These are phyloP conservation scores for Chymomyza amoena DNA, from an alignment of 2,888 invertebrate species.

Conservation along the genomic window DNA sequence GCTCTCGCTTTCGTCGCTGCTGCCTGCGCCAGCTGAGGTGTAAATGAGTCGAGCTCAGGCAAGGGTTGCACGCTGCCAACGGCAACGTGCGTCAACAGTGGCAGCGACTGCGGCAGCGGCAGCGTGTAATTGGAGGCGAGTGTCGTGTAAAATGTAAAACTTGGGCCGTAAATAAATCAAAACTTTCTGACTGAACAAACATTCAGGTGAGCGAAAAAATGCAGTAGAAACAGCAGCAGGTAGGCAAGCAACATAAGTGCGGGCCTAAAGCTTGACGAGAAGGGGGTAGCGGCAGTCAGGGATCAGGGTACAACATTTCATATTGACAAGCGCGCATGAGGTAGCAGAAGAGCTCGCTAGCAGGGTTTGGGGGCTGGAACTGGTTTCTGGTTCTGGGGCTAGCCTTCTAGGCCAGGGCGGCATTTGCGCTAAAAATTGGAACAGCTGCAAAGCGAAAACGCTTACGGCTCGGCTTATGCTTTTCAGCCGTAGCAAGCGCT, in stretches of 20 bases:
- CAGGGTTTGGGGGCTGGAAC: not conserved
- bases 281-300: not conserved
- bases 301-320: conserved; percentile 39
- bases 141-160: conserved; percentile 74
- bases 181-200: conserved; percentile 73
- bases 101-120: conserved; percentile 34
- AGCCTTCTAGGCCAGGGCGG: conserved; percentile 45
- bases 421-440: conserved; percentile 70
- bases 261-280: not conserved
- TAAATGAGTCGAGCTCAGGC: conserved; percentile 55
- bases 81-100: conserved; percentile 14
- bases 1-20: conserved; percentile 17
- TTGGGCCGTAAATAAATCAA: conserved; percentile 74
- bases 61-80: conserved; percentile 47
- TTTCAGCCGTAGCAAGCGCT: not conserved
- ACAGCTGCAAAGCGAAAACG: conserved; percentile 51
- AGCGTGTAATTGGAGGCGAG: conserved; percentile 72
- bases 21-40: conserved; percentile 45
- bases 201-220: conserved; percentile 73
- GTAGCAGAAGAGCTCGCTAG: conserved; percentile 11
- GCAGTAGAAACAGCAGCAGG: conserved; percentile 44
- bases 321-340: conserved; percentile 61
- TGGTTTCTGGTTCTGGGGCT: not conserved
- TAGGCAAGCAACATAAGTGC: conserved; percentile 9
- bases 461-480: conserved; percentile 27